These are phyloP conservation scores for Eilema caniola DNA, from an alignment of 2,888 invertebrate genomes.

Conservation along the genomic window DNA sequence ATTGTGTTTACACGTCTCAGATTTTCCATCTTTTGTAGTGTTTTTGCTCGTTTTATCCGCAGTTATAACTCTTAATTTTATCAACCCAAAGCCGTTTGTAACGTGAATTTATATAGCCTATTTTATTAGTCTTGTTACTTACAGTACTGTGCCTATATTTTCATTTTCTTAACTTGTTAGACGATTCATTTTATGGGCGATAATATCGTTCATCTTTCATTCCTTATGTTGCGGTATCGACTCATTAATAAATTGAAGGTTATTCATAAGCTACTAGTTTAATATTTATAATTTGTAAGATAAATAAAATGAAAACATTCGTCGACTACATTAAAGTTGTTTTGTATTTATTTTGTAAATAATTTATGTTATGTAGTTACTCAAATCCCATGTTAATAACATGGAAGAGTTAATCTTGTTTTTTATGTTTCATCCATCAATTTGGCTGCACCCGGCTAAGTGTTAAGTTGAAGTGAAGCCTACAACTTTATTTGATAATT, in stretches of 20 bases:
- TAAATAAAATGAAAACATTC: neutral
- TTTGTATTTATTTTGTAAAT: neutral
- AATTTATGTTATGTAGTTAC: no score
- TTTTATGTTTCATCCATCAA: no score
- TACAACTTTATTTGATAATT: no score
- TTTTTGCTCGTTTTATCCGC: slow-evolving; percentile 31
- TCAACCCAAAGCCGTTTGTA: slow-evolving; percentile 32
- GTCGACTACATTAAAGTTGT: neutral
- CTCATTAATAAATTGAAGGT: slow-evolving; percentile 15
- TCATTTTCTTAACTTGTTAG: slow-evolving; percentile 29
- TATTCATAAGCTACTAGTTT: neutral
- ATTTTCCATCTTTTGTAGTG: slow-evolving; percentile 17
- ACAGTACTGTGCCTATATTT: slow-evolving; percentile 29
- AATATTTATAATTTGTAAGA: neutral
- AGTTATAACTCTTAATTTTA: slow-evolving; percentile 43
- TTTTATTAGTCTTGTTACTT: slow-evolving; percentile 33
- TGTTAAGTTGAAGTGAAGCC: no score
- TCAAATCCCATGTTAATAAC: neutral
- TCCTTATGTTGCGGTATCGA: slow-evolving; percentile 8
- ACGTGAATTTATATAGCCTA: slow-evolving; percentile 44
- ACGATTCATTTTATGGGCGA: neutral
- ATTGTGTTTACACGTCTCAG: slow-evolving; percentile 27
- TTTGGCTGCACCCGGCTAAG: no score
- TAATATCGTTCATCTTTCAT: slow-evolving; percentile 7
- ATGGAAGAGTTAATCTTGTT: neutral